Evolutionary conservation across 2,797 vertebrate species (phyloP), one percentile per base, ranked within the genome.

Genomic region (Melanitta fusca): DNA sequence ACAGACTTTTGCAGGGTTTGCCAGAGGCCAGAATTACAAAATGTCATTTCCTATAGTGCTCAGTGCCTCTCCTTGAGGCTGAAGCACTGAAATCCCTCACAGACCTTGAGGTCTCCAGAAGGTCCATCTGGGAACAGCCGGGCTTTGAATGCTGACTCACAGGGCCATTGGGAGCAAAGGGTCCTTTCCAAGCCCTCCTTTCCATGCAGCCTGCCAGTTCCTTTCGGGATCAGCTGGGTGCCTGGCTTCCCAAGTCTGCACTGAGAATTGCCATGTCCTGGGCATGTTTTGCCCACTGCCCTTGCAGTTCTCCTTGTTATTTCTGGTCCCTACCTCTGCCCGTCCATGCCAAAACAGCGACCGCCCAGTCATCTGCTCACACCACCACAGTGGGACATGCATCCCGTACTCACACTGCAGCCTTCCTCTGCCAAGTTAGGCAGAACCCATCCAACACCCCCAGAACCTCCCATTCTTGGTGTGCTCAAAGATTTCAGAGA

Each of bases 51-150:
- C 75, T 66, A 2, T 78, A 65, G 58, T 16, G 65, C 69, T 85
- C 72, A 85, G 85, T 39, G 47, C 54, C 49, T 83, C 58, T 87
- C 47, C 65, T 73, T 49, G 57, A 82, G 45, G 18, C n/a, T 39
- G 81, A 70, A 69, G 62, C 21, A 27, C 51, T 43, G 45, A 71
- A 89, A 62, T 28, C 38, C 61, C 58, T 30, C 65, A 16, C 25
- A 78, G 78, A 74, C 58, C 69, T 47, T 28, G 39, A 82, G 64
- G 32, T 66, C 53, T 93, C 75, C 86, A 93, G 69, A 66, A 85
- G 54, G 56, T 51, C 79, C 72, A 47, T 69, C 86, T 86, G 64
- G 57, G 81, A 90, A 9, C 60, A 85, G 57, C 36, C 41, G 36
- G 17, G n/a, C 43, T 78, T 92, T 83, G 79, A 71, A 47, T 77